Conservation (phyloP, 1,140 invertebrate species). For the Ostrea edulis region DNA sequence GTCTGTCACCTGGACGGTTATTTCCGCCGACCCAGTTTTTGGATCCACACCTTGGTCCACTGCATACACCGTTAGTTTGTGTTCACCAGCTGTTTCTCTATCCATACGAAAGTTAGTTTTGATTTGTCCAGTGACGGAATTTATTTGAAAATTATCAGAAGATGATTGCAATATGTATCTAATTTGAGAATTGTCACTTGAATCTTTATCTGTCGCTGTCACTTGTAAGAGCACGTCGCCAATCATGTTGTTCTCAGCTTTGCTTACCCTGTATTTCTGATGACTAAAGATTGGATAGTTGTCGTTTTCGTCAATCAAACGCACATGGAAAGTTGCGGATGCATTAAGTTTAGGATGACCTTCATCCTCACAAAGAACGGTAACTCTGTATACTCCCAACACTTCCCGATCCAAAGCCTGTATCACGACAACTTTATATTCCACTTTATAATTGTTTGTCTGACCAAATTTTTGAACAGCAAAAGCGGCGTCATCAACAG, state of each 20-base stretch:
- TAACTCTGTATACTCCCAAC: constrained; percentile 54
- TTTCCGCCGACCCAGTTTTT: constrained; percentile 93
- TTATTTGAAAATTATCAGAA: constrained; percentile 55
- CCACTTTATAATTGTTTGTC: constrained; percentile 43
- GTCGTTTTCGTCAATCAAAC: constrained; percentile 94
- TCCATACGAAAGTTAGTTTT: constrained; percentile 57
- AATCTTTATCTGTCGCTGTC: constrained; percentile 93
- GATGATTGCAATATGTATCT: constrained; percentile 66
- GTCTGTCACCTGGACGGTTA: constrained; percentile 93
- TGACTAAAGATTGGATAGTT: constrained; percentile 88
- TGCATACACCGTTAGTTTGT: constrained; percentile 89
- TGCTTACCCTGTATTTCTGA: constrained; percentile 38
- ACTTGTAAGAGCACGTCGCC: constrained; percentile 87
- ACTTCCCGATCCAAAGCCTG: constrained; percentile 65
- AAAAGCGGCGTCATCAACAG: constrained; percentile 60
- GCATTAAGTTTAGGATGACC: constrained; percentile 88
- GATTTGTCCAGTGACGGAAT: constrained; percentile 62
- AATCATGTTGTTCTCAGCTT: constrained; percentile 82
- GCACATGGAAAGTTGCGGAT: constrained; percentile 93
- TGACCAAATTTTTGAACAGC: constrained; percentile 64
- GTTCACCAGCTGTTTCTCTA: constrained; percentile 69
- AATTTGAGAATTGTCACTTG: constrained; percentile 88
- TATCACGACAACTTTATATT: constrained; percentile 71
- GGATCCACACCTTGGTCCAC: constrained; percentile 71
- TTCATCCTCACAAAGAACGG: constrained; percentile 82